Evolutionary conservation across 2,113 vertebrate genomes (phyloP).

Genomic region (Colistium nudipinnis): DNA sequence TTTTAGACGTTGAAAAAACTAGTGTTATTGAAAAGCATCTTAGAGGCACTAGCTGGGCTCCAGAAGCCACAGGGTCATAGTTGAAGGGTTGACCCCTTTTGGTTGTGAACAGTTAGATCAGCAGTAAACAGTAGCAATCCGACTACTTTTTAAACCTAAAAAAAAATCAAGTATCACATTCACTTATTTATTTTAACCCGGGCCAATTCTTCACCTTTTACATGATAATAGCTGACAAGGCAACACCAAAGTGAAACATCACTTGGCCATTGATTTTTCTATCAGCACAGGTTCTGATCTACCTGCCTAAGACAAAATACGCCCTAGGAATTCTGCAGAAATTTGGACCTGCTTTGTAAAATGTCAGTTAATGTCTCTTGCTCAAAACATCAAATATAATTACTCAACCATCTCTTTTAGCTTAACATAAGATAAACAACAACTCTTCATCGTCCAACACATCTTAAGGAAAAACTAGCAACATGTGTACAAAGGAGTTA

Average conservation of each 20-base stretch:
- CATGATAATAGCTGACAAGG: background rate
- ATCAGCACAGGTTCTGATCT: conserved; percentile 1
- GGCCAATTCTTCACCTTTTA: background rate
- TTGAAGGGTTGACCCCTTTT: background rate
- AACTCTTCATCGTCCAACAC: too few relatives aligned
- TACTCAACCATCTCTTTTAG: background rate
- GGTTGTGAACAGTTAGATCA: background rate
- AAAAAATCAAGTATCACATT: too few relatives aligned
- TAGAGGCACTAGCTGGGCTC: background rate
- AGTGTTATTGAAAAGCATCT: background rate
- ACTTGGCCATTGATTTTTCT: too few relatives aligned
- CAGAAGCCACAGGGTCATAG: background rate
- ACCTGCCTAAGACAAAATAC: background rate
- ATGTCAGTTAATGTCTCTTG: background rate
- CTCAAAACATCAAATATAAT: background rate
- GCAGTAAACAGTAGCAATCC: background rate
- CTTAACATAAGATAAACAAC: too few relatives aligned
- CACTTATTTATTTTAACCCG: background rate
- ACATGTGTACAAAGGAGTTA: background rate
- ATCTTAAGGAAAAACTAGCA: background rate
- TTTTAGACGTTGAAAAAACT: too few relatives aligned
- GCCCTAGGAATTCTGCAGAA: background rate
- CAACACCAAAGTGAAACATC: background rate
- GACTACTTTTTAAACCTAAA: too few relatives aligned
- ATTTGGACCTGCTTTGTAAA: background rate